Conservation (phyloP, 2,113 vertebrate species). For the Actenoides lindsayi region DNA sequence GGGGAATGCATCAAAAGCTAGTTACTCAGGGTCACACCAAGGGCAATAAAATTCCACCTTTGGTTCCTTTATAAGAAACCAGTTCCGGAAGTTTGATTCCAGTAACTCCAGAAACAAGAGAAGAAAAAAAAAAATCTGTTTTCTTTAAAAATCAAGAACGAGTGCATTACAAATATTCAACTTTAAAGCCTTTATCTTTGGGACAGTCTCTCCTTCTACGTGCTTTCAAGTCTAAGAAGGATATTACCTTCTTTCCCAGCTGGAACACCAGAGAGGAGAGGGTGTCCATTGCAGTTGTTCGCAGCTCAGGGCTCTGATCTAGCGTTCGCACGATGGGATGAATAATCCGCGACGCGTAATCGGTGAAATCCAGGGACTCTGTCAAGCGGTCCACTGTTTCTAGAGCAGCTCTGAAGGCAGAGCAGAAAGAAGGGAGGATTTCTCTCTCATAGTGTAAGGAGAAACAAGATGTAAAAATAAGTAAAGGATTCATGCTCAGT, state of each 20-base stretch:
- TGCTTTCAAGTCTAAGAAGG: not conserved
- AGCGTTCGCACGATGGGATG: slow-evolving; percentile 94
- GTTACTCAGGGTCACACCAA: not conserved
- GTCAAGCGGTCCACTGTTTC: slow-evolving; percentile 96
- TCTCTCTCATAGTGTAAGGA: not conserved
- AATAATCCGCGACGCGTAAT: slow-evolving; percentile 96
- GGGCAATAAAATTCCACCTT: not conserved
- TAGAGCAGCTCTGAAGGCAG: slow-evolving; percentile 85
- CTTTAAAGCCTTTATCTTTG: not conserved
- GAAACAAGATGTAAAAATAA: not conserved
- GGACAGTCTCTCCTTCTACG: not conserved
- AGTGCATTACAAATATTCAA: not conserved
- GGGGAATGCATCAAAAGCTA: not conserved
- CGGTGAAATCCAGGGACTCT: slow-evolving; percentile 96
- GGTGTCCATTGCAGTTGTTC: slow-evolving; percentile 94
- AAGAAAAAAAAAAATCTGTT: not conserved
- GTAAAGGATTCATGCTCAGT: not conserved
- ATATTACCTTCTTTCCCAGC: slow-evolving; percentile 93
- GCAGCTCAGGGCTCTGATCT: slow-evolving; percentile 92
- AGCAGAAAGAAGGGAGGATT: not conserved
- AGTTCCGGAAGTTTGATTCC: not conserved
- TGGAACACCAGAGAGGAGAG: slow-evolving; percentile 96
- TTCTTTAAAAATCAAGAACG: not conserved
- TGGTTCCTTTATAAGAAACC: not conserved
- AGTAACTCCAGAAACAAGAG: not conserved